These are phyloP conservation scores for Dorcus hopei DNA, from an alignment of 2,888 invertebrate genomes.

Conservation along the genomic window DNA sequence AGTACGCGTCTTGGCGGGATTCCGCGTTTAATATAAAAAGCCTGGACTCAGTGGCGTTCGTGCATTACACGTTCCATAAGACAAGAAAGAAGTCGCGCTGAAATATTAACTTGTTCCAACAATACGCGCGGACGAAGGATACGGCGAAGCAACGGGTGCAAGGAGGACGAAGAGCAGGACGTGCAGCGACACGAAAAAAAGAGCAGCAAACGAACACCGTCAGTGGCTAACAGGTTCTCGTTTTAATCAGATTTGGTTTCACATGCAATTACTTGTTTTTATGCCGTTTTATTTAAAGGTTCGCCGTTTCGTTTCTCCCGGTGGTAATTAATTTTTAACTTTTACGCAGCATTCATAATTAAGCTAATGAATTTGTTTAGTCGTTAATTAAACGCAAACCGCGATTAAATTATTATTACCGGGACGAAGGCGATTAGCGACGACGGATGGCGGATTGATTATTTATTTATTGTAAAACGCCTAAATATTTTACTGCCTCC, in stretches of 20 bases:
- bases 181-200: constrained; percentile 6
- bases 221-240: constrained; percentile 36
- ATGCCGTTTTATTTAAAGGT: constrained; percentile 35
- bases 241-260: constrained; percentile 38
- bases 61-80: constrained; percentile 25
- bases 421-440: too few species aligned
- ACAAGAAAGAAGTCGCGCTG: constrained; percentile 18
- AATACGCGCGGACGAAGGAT: constrained; percentile 10
- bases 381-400: neutral
- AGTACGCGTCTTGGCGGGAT: constrained; percentile 26
- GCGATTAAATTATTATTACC: neutral
- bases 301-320: constrained; percentile 28
- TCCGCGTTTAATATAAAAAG: constrained; percentile 13
- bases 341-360: neutral
- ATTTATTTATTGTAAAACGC: too few species aligned
- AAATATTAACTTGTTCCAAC: constrained; percentile 15
- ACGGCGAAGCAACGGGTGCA: constrained; percentile 6
- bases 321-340: constrained; percentile 31
- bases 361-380: neutral
- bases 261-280: constrained; percentile 36
- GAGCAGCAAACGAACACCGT: constrained; percentile 19
- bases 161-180: constrained; percentile 1
- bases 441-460: too few species aligned
- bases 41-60: constrained; percentile 24
- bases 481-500: too few species aligned